A percentile compares a stretch with the other conserved stretches of the same genome.
These are phyloP conservation scores for Coturnix japonica DNA, from an alignment of 2,113 vertebrate species.

Conservation along the genomic window DNA sequence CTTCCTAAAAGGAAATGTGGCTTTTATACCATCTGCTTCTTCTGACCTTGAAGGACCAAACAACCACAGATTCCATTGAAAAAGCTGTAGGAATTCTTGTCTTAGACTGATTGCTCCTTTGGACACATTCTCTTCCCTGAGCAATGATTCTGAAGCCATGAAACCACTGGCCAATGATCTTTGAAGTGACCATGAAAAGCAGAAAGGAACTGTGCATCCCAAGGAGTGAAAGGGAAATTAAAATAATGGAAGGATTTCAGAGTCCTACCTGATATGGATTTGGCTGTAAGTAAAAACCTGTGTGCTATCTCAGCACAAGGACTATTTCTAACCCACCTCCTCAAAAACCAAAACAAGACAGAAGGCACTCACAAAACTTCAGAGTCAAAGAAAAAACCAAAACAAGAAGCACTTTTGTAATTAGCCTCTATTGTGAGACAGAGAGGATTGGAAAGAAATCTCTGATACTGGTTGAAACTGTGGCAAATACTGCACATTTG, in stretches of 20 bases:
- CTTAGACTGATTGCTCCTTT: neutral
- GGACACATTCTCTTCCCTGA: neutral
- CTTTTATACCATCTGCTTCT: neutral
- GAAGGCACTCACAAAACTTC: neutral
- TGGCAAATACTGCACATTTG: neutral
- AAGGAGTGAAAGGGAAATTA: neutral
- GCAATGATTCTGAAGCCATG: neutral
- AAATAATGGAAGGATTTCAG: neutral
- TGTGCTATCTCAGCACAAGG: neutral
- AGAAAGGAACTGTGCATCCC: neutral
- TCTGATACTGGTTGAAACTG: neutral
- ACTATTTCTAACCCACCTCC: no score
- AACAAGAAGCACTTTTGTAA: neutral
- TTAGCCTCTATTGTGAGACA: neutral
- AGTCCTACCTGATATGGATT: neutral
- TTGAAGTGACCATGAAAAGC: neutral
- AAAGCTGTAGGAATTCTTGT: neutral
- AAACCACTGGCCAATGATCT: neutral
- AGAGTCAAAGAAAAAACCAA: neutral
- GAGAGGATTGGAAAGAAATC: neutral
- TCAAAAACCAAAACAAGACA: neutral
- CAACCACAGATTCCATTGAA: neutral
- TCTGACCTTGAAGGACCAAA: neutral
- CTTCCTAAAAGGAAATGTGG: neutral
- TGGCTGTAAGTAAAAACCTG: neutral